Conservation (phyloP, 1,140 invertebrate genomes). For the Steinernema feltiae region DNA sequence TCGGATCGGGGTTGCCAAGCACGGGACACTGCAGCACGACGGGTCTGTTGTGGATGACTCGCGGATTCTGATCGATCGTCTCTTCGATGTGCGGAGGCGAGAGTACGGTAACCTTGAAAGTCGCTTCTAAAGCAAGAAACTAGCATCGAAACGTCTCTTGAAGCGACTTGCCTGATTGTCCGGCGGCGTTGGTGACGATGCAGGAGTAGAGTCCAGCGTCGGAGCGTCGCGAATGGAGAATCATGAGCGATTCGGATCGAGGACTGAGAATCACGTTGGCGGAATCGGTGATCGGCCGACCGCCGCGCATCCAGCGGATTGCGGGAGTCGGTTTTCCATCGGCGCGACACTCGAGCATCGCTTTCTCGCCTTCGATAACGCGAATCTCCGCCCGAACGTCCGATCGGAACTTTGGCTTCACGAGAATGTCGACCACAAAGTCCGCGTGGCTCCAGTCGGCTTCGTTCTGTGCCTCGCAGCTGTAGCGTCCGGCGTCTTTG, state of each 20-base stretch:
- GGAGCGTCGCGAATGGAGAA: conserved; percentile 57
- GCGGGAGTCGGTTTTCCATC: conserved; percentile 52
- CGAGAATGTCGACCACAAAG: conserved; percentile 46
- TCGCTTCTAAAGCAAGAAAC: conserved; percentile 26
- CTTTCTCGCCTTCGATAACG: conserved; percentile 47
- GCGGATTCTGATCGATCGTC: conserved; percentile 53
- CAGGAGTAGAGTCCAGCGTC: conserved; percentile 63
- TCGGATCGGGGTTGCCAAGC: conserved; percentile 59
- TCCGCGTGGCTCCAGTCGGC: conserved; percentile 47
- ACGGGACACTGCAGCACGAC: conserved; percentile 61
- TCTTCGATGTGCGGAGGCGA: conserved; percentile 50
- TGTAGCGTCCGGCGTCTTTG: conserved; percentile 28
- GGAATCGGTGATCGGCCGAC: conserved; percentile 42
- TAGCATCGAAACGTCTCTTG: conserved; percentile 2
- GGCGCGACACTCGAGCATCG: conserved; percentile 48
- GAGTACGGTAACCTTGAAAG: conserved; percentile 43
- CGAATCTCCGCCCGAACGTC: conserved; percentile 29
- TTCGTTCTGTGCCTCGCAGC: conserved; percentile 51
- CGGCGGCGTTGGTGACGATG: conserved; percentile 60
- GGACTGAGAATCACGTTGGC: conserved; percentile 57
- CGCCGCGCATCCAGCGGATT: conserved; percentile 45
- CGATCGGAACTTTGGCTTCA: conserved; percentile 37
- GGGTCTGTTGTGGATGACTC: conserved; percentile 47
- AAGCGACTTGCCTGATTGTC: conserved; percentile 34
- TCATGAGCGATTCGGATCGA: conserved; percentile 57